A percentile compares a stretch with the other conserved stretches of the same genome.
Conservation (phyloP, 2,797 vertebrate genomes). For the Gymnodraco acuticeps region DNA sequence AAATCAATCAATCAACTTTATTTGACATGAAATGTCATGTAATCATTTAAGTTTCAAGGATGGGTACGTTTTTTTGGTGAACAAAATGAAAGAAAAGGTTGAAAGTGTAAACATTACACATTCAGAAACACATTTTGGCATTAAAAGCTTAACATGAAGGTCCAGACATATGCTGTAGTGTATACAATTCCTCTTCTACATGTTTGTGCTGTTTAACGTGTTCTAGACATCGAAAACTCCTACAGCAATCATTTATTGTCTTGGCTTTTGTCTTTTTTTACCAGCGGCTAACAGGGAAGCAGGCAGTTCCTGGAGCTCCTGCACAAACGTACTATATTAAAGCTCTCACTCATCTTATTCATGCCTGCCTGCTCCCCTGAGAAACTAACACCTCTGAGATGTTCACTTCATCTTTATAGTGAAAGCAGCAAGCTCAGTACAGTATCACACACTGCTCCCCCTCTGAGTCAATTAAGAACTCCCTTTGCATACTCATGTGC, state of each 20-base stretch:
- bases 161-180: too few species aligned
- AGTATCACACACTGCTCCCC: background rate
- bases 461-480: conserved; percentile 13
- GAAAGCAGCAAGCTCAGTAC: background rate
- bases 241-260: background rate
- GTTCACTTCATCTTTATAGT: background rate
- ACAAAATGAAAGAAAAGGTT: too few species aligned
- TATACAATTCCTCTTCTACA: too few species aligned
- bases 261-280: background rate
- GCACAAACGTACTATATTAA: background rate
- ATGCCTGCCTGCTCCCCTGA: conserved; percentile 10
- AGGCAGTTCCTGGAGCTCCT: conserved; percentile 13
- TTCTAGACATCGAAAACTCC: too few species aligned
- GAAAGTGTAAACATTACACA: too few species aligned
- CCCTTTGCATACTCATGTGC: background rate
- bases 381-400: background rate
- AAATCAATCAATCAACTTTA: too few species aligned
- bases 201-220: too few species aligned
- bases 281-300: conserved; percentile 15
- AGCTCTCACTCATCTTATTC: conserved; percentile 8
- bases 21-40: too few species aligned
- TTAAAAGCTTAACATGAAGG: too few species aligned
- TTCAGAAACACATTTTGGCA: too few species aligned
- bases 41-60: too few species aligned
- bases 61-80: too few species aligned